These are phyloP conservation scores for Bufo gargarizans DNA, from an alignment of 2,113 vertebrate species.

Conservation along the genomic window DNA sequence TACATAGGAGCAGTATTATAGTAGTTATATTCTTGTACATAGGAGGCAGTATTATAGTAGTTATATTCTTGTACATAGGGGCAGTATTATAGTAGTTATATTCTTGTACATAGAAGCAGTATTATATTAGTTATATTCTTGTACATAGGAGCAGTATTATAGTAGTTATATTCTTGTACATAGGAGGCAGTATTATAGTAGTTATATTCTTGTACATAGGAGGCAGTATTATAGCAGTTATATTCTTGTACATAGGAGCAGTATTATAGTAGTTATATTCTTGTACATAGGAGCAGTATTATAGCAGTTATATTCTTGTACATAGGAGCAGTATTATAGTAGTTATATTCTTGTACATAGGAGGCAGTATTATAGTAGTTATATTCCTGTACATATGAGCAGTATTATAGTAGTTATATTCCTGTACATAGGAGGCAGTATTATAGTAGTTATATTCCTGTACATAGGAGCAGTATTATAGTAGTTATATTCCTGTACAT, in stretches of 20 bases:
- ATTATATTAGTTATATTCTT: too few species aligned
- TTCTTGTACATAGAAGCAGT: not conserved
- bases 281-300: not conserved
- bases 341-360: not conserved
- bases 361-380: not conserved
- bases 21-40: not conserved
- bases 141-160: too few species aligned
- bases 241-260: too few species aligned
- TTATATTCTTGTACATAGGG: constrained; percentile 4
- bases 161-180: not conserved
- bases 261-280: not conserved
- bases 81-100: constrained; percentile 1
- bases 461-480: not conserved
- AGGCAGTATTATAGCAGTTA: too few species aligned
- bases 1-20: not conserved
- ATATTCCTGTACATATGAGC: not conserved
- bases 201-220: not conserved
- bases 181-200: not conserved
- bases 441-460: not conserved
- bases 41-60: not conserved
- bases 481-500: too few species aligned
- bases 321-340: not conserved
- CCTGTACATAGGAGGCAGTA: not conserved
- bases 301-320: not conserved
- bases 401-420: not conserved